phyloP scores from a whole-genome alignment of 2,113 vertebrate species.

The Tachysurus fulvidraco region DNA sequence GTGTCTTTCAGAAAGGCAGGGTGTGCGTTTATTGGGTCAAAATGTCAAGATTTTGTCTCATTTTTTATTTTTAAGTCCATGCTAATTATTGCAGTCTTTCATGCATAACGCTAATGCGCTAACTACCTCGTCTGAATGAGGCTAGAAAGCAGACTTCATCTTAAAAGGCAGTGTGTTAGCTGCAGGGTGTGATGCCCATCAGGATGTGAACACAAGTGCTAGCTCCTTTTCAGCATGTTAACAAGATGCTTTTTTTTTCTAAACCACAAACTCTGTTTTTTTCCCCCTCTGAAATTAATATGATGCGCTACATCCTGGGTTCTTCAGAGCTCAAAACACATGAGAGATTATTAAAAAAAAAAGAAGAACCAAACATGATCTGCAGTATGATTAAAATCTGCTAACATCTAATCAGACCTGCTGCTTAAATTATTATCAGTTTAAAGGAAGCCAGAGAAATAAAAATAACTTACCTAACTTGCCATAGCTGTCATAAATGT shows the following conservation, averaged over 20 bases:
- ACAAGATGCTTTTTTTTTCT: constrained; percentile 16
- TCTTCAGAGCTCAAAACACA: background rate
- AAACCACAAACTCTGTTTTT: background rate
- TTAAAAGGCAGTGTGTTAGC: background rate
- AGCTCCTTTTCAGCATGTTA: constrained; percentile 14
- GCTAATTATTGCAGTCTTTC: constrained; percentile 1
- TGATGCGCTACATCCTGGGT: background rate
- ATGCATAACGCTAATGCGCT: constrained; percentile 1
- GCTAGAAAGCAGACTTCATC: background rate
- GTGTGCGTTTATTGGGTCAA: background rate
- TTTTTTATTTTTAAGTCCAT: background rate
- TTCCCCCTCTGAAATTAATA: background rate
- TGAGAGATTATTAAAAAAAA: background rate
- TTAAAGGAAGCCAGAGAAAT: background rate
- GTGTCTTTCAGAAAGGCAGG: background rate
- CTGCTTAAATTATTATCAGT: background rate
- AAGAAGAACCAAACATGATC: background rate
- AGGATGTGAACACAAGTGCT: background rate
- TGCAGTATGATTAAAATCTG: background rate
- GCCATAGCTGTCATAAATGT: no score
- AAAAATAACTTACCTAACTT: background rate
- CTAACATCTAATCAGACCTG: background rate
- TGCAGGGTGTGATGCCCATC: constrained; percentile 11
- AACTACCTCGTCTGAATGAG: background rate
- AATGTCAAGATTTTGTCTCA: background rate